phyloP scores from a whole-genome alignment of 2,888 invertebrate species.

The Monoplex corrugatus region DNA sequence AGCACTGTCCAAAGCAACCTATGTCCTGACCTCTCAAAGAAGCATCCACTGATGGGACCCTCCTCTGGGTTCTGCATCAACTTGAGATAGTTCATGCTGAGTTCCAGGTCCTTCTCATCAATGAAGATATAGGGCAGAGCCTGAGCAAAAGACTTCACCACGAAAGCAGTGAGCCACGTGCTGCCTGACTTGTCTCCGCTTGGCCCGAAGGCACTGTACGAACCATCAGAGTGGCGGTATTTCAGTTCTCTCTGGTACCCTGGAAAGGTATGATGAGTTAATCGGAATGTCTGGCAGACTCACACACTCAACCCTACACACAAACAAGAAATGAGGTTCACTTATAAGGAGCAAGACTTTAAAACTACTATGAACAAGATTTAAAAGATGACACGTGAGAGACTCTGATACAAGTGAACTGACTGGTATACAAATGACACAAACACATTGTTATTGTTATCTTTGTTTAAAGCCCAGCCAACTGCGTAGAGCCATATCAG shows the following conservation, averaged over 20 bases:
- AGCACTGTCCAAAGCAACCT: no score
- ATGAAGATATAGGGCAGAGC: slow-evolving; percentile 82
- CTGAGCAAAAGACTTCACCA: slow-evolving; percentile 87
- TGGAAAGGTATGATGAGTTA: slow-evolving; percentile 58
- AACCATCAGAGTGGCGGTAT: slow-evolving; percentile 85
- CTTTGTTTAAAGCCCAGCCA: no score
- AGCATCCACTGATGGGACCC: slow-evolving; percentile 86
- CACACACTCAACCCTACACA: no score
- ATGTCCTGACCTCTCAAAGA: slow-evolving; percentile 83
- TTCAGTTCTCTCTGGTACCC: slow-evolving; percentile 95
- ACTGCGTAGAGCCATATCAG: no score
- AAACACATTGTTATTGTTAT: no score
- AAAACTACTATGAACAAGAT: no score
- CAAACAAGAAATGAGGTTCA: no score
- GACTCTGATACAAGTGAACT: no score
- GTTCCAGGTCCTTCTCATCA: slow-evolving; percentile 84
- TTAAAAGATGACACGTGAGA: no score
- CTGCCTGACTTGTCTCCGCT: slow-evolving; percentile 70
- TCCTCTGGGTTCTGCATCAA: slow-evolving; percentile 85
- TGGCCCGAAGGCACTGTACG: slow-evolving; percentile 80
- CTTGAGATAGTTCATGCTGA: slow-evolving; percentile 70
- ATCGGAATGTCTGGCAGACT: no score
- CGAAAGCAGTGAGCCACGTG: slow-evolving; percentile 87
- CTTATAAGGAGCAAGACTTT: no score
- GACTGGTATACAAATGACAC: no score